phyloP scores from a whole-genome alignment of 2,888 invertebrate genomes.

The Andrena bucephala region DNA sequence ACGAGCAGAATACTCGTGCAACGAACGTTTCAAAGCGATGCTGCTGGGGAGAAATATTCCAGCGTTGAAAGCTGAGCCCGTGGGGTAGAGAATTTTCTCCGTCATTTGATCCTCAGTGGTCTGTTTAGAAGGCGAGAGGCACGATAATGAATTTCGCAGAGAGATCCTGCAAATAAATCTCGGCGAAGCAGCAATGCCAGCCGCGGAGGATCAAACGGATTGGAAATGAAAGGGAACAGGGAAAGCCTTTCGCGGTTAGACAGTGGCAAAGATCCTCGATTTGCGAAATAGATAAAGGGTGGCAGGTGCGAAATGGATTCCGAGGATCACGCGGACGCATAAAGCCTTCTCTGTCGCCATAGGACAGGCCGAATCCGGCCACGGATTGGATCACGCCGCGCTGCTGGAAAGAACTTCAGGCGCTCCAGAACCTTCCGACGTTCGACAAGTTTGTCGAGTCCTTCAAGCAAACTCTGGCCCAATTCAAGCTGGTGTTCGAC shows the following conservation, averaged over 20 bases:
- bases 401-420: slow-evolving; percentile 93
- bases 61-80: too few relatives aligned
- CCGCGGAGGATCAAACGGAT: background rate
- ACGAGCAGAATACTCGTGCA: too few relatives aligned
- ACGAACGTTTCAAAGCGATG: too few relatives aligned
- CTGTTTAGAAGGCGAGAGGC: too few relatives aligned
- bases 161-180: background rate
- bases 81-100: too few relatives aligned
- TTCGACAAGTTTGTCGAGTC: slow-evolving; percentile 88
- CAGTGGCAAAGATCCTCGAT: background rate
- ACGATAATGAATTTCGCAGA: background rate
- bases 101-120: too few relatives aligned
- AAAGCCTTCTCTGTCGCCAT: slow-evolving; percentile 9
- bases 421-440: slow-evolving; percentile 88
- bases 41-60: too few relatives aligned
- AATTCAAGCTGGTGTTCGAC: slow-evolving; percentile 89
- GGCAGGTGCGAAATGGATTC: slow-evolving; percentile 1
- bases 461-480: slow-evolving; percentile 86
- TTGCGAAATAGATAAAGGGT: background rate
- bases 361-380: slow-evolving; percentile 90
- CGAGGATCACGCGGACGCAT: background rate
- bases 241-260: background rate
- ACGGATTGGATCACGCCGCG: slow-evolving; percentile 92
- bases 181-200: background rate
- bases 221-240: background rate